Conservation (phyloP, 2,888 invertebrate species). For the Eledona agricola region DNA sequence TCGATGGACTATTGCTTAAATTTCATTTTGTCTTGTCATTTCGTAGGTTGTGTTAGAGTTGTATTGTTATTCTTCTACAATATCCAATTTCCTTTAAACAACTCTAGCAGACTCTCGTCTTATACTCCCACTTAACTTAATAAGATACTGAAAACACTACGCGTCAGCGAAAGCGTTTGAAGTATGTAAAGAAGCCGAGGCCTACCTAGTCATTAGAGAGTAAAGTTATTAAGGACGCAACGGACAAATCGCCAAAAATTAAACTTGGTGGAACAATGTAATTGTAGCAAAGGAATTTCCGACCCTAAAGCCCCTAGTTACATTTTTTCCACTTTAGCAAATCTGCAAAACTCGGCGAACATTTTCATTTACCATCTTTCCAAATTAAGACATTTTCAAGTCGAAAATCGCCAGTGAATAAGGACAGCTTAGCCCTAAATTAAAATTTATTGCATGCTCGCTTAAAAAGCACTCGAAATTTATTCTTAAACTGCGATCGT, state of each 20-base stretch:
- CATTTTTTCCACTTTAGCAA: background rate
- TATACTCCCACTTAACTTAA: constrained; percentile 7
- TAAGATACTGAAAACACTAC: constrained; percentile 4
- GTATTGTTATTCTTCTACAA: constrained; percentile 10
- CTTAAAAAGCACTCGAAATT: constrained; percentile 16
- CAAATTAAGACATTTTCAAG: constrained; percentile 14
- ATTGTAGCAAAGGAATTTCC: too few relatives aligned
- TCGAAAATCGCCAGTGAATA: too few relatives aligned
- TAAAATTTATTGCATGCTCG: constrained; percentile 19
- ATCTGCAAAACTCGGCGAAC: background rate
- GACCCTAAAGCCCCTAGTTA: background rate
- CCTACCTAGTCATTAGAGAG: too few relatives aligned
- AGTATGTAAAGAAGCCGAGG: too few relatives aligned
- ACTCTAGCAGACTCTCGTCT: constrained; percentile 2
- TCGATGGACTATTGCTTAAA: constrained; percentile 17
- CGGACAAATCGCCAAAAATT: too few relatives aligned
- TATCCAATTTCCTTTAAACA: constrained; percentile 12
- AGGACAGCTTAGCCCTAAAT: constrained; percentile 12
- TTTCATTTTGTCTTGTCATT: constrained; percentile 7
- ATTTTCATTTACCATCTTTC: constrained; percentile 5
- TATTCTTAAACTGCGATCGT: constrained; percentile 25
- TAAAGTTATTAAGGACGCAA: too few relatives aligned
- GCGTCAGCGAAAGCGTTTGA: too few relatives aligned
- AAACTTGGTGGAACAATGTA: too few relatives aligned
- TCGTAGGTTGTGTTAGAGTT: constrained; percentile 2